These are phyloP conservation scores for Myopa tessellatipennis DNA, from an alignment of 2,888 invertebrate genomes.

Conservation along the genomic window DNA sequence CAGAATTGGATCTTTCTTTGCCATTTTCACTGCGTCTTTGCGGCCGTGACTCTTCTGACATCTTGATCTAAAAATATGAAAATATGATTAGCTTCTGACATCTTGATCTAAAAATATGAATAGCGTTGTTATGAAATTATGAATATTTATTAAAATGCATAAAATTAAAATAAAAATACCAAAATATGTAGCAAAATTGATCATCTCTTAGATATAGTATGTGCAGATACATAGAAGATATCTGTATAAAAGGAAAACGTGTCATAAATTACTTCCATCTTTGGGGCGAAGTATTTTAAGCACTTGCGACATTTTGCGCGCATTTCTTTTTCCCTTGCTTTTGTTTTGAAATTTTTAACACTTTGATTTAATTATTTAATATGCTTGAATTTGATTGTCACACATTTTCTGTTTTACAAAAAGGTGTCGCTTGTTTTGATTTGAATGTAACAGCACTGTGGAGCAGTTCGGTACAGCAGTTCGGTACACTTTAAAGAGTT, in stretches of 20 bases:
- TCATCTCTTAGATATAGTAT: neutral
- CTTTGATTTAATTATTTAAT: neutral
- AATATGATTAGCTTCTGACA: slow-evolving; percentile 58
- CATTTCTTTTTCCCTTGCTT: neutral
- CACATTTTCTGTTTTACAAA: neutral
- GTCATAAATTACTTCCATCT: slow-evolving; percentile 27
- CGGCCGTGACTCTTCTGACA: slow-evolving; percentile 59
- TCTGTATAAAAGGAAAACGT: slow-evolving; percentile 11
- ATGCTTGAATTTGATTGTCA: neutral
- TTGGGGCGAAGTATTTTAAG: slow-evolving; percentile 25
- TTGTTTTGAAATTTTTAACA: neutral
- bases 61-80: slow-evolving; percentile 58
- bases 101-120: slow-evolving; percentile 58
- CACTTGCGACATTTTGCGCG: slow-evolving; percentile 7
- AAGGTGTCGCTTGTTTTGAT: slow-evolving; percentile 5
- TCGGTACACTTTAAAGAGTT: slow-evolving; percentile 25
- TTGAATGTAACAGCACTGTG: slow-evolving; percentile 25
- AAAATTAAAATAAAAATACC: neutral
- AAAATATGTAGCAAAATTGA: too few species aligned
- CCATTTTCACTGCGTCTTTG: slow-evolving; percentile 57
- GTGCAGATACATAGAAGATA: neutral
- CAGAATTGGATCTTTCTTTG: slow-evolving; percentile 63
- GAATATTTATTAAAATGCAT: neutral
- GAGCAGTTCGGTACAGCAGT: slow-evolving; percentile 34
- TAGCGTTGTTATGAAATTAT: neutral